phyloP scores from a whole-genome alignment of 2,113 vertebrate species.

The Alethe diademata region DNA sequence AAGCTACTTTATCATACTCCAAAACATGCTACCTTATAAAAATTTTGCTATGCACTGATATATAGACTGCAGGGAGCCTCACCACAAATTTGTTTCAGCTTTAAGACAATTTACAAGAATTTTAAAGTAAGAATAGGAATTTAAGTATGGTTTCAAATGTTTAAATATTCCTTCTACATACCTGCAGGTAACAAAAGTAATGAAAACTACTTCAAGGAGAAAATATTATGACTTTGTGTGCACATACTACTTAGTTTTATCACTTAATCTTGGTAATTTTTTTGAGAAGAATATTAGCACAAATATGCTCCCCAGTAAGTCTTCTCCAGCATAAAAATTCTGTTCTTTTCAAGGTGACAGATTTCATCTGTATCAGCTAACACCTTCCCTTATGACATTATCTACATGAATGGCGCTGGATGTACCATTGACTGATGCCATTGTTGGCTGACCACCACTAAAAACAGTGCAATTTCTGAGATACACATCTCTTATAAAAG shows the following conservation, averaged over 20 bases:
- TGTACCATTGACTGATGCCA: rapidly evolving
- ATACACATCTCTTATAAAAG: background rate
- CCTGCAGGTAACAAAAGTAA: background rate
- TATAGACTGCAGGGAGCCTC: background rate
- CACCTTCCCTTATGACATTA: background rate
- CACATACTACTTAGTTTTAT: background rate
- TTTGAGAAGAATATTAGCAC: background rate
- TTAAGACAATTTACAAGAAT: background rate
- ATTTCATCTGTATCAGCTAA: background rate
- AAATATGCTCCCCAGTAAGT: background rate
- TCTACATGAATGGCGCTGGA: rapidly evolving
- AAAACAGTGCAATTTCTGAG: rapidly evolving
- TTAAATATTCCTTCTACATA: background rate
- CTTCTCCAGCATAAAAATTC: background rate
- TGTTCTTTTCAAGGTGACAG: background rate
- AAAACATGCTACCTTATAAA: background rate
- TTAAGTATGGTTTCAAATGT: background rate
- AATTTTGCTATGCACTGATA: background rate
- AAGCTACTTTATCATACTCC: slow-evolving; percentile 1
- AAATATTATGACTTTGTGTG: background rate
- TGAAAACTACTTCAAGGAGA: background rate
- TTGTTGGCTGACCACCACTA: background rate
- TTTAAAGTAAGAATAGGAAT: background rate
- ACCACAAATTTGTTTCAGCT: background rate
- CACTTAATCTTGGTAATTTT: background rate